phyloP scores from a whole-genome alignment of 2,797 vertebrate genomes.

The Anguilla megastoma region DNA sequence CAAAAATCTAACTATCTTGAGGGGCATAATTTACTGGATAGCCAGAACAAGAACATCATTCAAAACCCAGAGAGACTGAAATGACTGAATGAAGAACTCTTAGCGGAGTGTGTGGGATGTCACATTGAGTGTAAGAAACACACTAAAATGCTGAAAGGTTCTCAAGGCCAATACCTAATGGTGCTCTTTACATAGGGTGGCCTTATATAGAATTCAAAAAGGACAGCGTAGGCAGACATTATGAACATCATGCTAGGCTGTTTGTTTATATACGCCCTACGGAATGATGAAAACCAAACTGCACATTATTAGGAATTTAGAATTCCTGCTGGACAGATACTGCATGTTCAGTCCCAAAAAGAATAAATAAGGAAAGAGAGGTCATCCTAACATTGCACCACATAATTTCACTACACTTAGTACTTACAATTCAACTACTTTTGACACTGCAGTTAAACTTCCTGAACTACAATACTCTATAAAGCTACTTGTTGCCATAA shows the following conservation, averaged over 20 bases:
- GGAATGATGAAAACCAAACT: too few relatives aligned
- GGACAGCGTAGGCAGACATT: not conserved
- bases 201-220: not conserved
- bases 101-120: constrained; percentile 25
- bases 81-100: not conserved
- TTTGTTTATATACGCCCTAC: too few relatives aligned
- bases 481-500: not conserved
- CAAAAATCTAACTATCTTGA: constrained; percentile 18
- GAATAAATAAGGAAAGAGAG: too few relatives aligned
- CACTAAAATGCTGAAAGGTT: not conserved
- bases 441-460: not conserved
- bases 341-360: too few relatives aligned
- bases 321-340: too few relatives aligned
- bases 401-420: not conserved
- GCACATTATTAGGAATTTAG: too few relatives aligned
- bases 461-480: not conserved
- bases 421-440: not conserved
- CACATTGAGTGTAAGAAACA: constrained; percentile 22
- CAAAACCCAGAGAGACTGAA: not conserved
- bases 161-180: not conserved
- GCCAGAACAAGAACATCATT: constrained; percentile 20
- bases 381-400: not conserved
- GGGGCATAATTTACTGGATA: constrained; percentile 25
- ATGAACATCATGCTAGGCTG: too few relatives aligned
- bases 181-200: not conserved